These are phyloP conservation scores for Mantis religiosa DNA, from an alignment of 2,888 invertebrate species.

Conservation along the genomic window DNA sequence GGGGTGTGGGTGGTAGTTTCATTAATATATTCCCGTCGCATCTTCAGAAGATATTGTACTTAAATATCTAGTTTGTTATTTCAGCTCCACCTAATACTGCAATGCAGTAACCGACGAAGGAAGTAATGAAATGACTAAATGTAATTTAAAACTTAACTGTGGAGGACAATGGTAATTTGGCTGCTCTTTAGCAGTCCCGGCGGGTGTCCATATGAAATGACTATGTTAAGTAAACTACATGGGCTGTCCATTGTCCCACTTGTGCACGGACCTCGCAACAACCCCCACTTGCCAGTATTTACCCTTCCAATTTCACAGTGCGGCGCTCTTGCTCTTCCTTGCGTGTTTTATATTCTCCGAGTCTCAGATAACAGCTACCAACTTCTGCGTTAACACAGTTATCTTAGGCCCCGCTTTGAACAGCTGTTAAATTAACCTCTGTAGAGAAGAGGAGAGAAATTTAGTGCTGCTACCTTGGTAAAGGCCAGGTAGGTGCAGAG, in stretches of 20 bases:
- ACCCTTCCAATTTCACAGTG: conserved; percentile 12
- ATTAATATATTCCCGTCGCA: too few species aligned
- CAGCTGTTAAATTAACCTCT: neutral
- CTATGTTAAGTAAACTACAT: too few species aligned
- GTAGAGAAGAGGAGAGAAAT: neutral
- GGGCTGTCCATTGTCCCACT: neutral
- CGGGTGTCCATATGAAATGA: too few species aligned
- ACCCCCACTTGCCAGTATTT: neutral
- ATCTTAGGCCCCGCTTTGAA: neutral
- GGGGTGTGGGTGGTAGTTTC: too few species aligned
- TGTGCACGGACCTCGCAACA: neutral
- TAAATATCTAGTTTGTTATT: too few species aligned
- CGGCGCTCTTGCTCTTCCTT: neutral
- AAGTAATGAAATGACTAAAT: too few species aligned
- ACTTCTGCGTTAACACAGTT: neutral
- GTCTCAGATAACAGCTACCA: neutral
- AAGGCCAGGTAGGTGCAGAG: neutral
- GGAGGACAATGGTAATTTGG: too few species aligned
- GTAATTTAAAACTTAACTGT: too few species aligned
- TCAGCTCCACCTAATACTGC: too few species aligned
- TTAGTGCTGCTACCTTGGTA: neutral
- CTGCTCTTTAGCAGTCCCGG: too few species aligned
- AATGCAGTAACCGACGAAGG: too few species aligned
- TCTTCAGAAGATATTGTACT: too few species aligned
- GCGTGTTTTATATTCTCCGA: neutral